Evolutionary conservation across 2,888 invertebrate genomes (phyloP).

Genomic region (Onchidella celtica): DNA sequence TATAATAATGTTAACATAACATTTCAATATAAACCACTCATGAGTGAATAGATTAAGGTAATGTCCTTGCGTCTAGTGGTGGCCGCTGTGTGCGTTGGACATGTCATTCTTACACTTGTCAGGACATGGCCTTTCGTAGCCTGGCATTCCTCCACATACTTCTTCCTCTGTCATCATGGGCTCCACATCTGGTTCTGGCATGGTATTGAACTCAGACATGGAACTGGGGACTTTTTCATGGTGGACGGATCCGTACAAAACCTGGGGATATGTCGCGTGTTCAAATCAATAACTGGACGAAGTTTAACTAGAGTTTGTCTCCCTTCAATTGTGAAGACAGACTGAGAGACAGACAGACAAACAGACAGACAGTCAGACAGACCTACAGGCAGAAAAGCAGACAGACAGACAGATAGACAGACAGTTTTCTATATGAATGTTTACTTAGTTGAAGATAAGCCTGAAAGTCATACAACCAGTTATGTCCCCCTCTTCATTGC

Average conservation of each 20-base stretch:
- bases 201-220: neutral
- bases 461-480: neutral
- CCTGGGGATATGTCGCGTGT: neutral
- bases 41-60: no score
- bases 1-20: no score
- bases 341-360: no score
- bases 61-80: neutral
- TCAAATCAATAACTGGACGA: no score
- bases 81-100: neutral
- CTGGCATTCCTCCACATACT: neutral
- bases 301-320: no score
- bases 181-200: neutral
- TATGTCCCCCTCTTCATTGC: neutral
- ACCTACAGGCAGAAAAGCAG: no score
- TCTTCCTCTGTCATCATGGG: neutral
- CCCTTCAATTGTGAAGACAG: no score
- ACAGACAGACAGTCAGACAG: no score
- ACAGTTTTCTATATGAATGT: no score
- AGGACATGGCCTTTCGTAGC: slow-evolving; percentile 14
- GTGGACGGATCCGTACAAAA: slow-evolving; percentile 14
- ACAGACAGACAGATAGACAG: no score
- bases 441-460: no score
- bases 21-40: no score
- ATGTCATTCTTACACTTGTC: neutral
- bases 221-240: neutral